Evolutionary conservation across 1,140 invertebrate genomes (phyloP).

Genomic region (Himalopsyche phryganea): DNA sequence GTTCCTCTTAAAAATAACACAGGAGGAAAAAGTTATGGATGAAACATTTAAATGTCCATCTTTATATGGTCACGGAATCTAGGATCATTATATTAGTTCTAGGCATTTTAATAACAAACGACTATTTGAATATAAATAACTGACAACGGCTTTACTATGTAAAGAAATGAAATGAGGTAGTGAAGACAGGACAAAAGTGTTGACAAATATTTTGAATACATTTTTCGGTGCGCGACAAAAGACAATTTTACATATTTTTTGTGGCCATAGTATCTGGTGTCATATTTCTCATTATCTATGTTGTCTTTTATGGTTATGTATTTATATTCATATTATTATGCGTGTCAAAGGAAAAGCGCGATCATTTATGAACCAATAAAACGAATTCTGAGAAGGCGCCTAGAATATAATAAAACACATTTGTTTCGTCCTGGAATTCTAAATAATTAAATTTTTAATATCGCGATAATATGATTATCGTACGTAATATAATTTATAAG

Average conservation of each 20-base stretch:
- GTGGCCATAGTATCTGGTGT: neutral
- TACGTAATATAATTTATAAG: too few species aligned
- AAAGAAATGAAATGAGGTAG: neutral
- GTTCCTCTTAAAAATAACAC: neutral
- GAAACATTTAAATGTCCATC: slow-evolving; percentile 8
- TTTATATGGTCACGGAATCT: slow-evolving; percentile 2
- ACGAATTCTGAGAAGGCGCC: too few species aligned
- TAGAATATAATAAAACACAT: too few species aligned
- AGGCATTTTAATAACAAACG: slow-evolving; percentile 23
- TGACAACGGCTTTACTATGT: neutral
- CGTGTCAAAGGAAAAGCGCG: too few species aligned
- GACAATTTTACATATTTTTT: slow-evolving; percentile 11
- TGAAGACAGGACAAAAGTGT: slow-evolving; percentile 14
- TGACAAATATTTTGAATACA: slow-evolving; percentile 32
- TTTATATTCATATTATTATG: too few species aligned
- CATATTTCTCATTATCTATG: too few species aligned
- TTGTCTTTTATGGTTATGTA: too few species aligned
- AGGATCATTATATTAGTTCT: slow-evolving; percentile 15
- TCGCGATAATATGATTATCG: too few species aligned
- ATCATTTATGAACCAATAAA: too few species aligned
- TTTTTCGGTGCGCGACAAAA: slow-evolving; percentile 16
- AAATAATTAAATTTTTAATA: too few species aligned
- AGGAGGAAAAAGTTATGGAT: slow-evolving; percentile 1
- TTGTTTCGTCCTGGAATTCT: too few species aligned
- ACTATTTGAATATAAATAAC: neutral